phyloP scores from a whole-genome alignment of 2,113 vertebrate genomes.

The Centropristis striata region DNA sequence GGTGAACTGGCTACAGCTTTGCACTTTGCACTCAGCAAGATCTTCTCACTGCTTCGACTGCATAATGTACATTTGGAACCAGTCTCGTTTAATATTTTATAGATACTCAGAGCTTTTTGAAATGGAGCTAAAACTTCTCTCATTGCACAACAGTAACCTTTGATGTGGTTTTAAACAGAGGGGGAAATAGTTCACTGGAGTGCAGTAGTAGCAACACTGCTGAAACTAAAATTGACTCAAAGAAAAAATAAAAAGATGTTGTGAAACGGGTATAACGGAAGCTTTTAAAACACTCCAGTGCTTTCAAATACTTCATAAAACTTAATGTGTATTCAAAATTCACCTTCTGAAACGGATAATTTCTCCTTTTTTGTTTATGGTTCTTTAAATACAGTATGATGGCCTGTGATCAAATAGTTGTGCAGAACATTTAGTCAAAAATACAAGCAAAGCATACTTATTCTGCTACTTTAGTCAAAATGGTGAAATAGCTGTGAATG shows the following conservation, averaged over 20 bases:
- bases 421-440: not conserved
- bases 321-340: slow-evolving; percentile 8
- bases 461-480: not conserved
- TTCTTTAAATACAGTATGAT: not conserved
- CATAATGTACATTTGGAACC: slow-evolving; percentile 35
- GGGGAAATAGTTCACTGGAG: slow-evolving; percentile 33
- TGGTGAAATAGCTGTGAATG: not conserved
- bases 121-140: slow-evolving; percentile 42
- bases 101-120: slow-evolving; percentile 36
- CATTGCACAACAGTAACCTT: slow-evolving; percentile 42
- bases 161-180: slow-evolving; percentile 37
- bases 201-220: not conserved
- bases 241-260: slow-evolving; percentile 11
- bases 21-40: slow-evolving; percentile 12
- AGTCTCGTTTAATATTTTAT: slow-evolving; percentile 65
- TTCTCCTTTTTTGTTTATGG: not conserved
- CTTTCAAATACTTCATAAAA: slow-evolving; percentile 26
- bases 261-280: slow-evolving; percentile 17
- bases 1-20: slow-evolving; percentile 2
- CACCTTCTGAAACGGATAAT: not conserved
- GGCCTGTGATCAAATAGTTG: not conserved
- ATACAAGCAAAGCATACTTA: not conserved
- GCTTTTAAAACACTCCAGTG: slow-evolving; percentile 1
- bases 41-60: slow-evolving; percentile 30
- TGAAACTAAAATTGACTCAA: slow-evolving; percentile 17